A percentile compares a stretch with the other conserved stretches of the same genome.
phyloP scores from a whole-genome alignment of 2,113 vertebrate species.

The Murina feae region DNA sequence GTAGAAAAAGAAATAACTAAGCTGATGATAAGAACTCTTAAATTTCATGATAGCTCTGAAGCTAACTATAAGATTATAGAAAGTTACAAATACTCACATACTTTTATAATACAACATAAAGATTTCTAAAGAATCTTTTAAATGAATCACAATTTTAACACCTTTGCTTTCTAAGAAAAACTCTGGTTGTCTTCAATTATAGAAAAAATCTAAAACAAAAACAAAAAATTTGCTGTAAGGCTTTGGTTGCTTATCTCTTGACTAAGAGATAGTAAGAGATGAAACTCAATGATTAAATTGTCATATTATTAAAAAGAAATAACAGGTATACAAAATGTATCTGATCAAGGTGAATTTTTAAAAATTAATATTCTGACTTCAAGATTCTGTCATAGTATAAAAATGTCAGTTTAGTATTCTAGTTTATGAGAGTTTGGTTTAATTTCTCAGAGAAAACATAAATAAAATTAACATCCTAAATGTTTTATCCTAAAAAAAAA shows the following conservation, averaged over 20 bases:
- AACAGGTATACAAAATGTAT: not conserved
- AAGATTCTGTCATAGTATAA: not conserved
- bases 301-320: not conserved
- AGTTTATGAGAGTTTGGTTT: not conserved
- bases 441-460: not conserved
- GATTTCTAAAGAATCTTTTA: not conserved
- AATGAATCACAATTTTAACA: not conserved
- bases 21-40: not conserved
- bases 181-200: not conserved
- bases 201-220: not conserved
- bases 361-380: not conserved
- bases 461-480: not conserved
- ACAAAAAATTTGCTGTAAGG: not conserved
- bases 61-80: not conserved
- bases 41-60: not conserved
- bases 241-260: not conserved
- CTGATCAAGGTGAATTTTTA: not conserved
- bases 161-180: not conserved
- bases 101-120: not conserved
- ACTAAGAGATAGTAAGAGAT: not conserved
- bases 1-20: not conserved
- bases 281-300: not conserved
- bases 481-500: not conserved
- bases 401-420: not conserved
- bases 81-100: not conserved